A percentile compares a stretch with the other conserved stretches of the same genome.
Conservation (phyloP, 2,113 vertebrate species). For the Ctenodactylus gundi region DNA sequence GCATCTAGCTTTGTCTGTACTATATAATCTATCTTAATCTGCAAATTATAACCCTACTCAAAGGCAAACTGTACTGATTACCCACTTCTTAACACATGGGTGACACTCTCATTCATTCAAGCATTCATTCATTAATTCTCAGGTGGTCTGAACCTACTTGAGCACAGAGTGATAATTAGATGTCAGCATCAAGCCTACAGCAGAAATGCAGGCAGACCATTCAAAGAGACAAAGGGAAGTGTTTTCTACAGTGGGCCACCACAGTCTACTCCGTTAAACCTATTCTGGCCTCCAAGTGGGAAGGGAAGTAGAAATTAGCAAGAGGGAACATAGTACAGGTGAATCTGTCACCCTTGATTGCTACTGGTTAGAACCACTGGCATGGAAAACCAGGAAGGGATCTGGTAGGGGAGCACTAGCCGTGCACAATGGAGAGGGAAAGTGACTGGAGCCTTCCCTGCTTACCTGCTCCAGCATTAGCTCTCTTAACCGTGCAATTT, state of each 20-base stretch:
- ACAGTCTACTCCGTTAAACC: not conserved
- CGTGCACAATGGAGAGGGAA: not conserved
- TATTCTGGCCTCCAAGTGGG: not conserved
- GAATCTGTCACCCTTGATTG: not conserved
- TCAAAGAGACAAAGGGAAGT: not conserved
- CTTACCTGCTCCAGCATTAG: conserved; percentile 98
- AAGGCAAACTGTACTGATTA: not conserved
- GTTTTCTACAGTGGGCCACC: not conserved
- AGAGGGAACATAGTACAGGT: not conserved
- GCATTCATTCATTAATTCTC: not conserved
- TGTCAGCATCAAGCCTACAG: not conserved
- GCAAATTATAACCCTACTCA: not conserved
- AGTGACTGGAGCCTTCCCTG: not conserved
- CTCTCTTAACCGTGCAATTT: conserved; percentile 95
- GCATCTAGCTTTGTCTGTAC: not conserved
- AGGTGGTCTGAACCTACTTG: not conserved
- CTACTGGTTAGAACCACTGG: not conserved
- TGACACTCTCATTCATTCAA: not conserved
- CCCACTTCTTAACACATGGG: not conserved
- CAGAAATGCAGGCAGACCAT: not conserved
- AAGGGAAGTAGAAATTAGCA: not conserved
- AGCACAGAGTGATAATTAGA: not conserved
- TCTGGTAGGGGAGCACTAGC: not conserved
- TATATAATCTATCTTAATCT: not conserved
- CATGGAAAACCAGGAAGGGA: not conserved